Evolutionary conservation across 2,888 invertebrate species (phyloP).

Genomic region (Aspidiotus destructor): DNA sequence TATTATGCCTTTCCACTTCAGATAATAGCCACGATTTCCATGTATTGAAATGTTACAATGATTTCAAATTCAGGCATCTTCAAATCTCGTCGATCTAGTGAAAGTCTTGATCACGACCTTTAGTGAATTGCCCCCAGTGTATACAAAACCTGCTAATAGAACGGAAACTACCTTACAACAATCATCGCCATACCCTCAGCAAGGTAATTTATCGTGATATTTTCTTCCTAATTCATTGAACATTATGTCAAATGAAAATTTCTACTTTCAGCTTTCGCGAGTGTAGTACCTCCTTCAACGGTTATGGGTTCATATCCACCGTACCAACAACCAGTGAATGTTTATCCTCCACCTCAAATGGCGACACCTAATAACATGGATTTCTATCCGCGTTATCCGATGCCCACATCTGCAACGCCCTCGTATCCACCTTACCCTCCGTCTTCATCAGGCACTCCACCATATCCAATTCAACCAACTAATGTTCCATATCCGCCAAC

Average conservation of each 20-base stretch:
- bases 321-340: too few species aligned
- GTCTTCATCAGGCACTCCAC: slow-evolving; percentile 39
- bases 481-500: slow-evolving; percentile 25
- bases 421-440: slow-evolving; percentile 41
- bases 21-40: neutral
- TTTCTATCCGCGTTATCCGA: slow-evolving; percentile 18
- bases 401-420: slow-evolving; percentile 35
- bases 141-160: slow-evolving; percentile 55
- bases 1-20: neutral
- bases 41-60: neutral
- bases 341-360: too few species aligned
- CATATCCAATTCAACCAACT: slow-evolving; percentile 46
- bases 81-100: slow-evolving; percentile 78
- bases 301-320: too few species aligned
- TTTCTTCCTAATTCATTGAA: neutral
- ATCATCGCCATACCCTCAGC: slow-evolving; percentile 48
- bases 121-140: slow-evolving; percentile 92
- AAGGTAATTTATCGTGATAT: slow-evolving; percentile 41
- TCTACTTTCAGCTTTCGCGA: neutral
- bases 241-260: neutral
- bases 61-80: slow-evolving; percentile 44
- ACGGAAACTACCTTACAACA: slow-evolving; percentile 37
- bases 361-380: too few species aligned
- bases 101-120: slow-evolving; percentile 86
- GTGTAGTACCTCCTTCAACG: neutral